Conservation (phyloP, 2,888 invertebrate species). For the Xanthia togata region DNA sequence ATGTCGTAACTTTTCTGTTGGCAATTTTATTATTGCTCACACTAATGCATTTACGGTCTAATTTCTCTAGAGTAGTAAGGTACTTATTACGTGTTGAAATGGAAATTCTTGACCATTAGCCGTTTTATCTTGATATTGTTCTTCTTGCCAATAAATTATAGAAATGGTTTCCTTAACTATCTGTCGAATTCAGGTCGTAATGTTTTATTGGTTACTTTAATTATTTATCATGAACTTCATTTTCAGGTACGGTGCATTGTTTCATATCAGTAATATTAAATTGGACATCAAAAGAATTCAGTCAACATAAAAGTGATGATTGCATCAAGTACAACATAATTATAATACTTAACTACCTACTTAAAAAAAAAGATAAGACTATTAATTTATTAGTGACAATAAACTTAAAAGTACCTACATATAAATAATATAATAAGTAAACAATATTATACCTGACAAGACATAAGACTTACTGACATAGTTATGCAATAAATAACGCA, state of each 20-base stretch:
- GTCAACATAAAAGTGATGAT: too few relatives aligned
- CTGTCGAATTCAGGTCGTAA: neutral
- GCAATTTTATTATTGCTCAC: constrained; percentile 70
- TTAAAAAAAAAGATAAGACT: neutral
- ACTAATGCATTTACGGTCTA: constrained; percentile 72
- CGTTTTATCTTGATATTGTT: neutral
- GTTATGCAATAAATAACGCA: too few relatives aligned
- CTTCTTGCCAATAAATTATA: neutral
- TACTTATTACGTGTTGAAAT: constrained; percentile 63
- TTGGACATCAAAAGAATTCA: neutral
- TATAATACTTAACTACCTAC: neutral
- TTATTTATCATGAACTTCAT: neutral
- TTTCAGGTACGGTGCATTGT: neutral
- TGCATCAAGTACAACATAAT: neutral
- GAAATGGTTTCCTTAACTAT: neutral
- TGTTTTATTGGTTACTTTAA: neutral
- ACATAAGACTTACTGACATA: neutral
- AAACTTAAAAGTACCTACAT: too few relatives aligned
- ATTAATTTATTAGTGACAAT: neutral
- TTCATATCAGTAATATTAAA: neutral
- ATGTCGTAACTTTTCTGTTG: constrained; percentile 57
- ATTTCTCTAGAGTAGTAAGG: constrained; percentile 67
- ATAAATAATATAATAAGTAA: too few relatives aligned
- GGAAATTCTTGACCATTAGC: constrained; percentile 41
- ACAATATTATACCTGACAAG: neutral